Conservation (phyloP, 2,888 invertebrate species). For the Drosophila ustulata region DNA sequence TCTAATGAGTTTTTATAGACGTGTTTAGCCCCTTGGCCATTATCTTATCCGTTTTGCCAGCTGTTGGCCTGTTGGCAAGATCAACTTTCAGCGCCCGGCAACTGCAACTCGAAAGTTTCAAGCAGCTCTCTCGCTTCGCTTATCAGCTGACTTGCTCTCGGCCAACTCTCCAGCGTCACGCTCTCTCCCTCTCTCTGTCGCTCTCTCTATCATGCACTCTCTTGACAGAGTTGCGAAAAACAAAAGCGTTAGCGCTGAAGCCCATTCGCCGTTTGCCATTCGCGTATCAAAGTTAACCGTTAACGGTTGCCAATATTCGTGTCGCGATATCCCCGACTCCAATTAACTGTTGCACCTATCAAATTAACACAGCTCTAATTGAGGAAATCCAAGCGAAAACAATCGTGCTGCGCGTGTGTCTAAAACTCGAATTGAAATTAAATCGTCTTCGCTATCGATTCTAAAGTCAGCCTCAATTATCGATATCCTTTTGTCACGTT, state of each 20-base stretch:
- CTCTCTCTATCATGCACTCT: not conserved
- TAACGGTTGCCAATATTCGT: conserved; percentile 66
- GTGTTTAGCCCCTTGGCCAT: conserved; percentile 9
- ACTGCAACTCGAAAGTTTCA: conserved; percentile 27
- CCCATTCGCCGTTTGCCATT: conserved; percentile 49
- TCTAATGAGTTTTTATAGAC: conserved; percentile 14
- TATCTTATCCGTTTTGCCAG: conserved; percentile 52
- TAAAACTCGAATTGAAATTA: conserved; percentile 1
- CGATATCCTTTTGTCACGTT: conserved; percentile 8
- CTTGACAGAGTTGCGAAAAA: conserved; percentile 30
- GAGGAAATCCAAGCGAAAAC: not conserved
- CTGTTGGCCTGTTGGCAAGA: conserved; percentile 46
- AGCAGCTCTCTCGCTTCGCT: conserved; percentile 25
- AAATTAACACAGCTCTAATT: conserved; percentile 27
- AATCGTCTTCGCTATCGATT: not conserved
- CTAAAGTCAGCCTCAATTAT: not conserved
- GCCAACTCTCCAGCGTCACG: conserved; percentile 25
- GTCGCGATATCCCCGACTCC: conserved; percentile 18
- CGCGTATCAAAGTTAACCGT: conserved; percentile 73
- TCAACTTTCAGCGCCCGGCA: conserved; percentile 44
- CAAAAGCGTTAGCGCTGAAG: conserved; percentile 1
- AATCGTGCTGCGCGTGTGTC: conserved; percentile 18
- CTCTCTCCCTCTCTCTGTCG: conserved; percentile 4
- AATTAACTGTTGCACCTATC: conserved; percentile 13
- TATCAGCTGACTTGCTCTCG: conserved; percentile 38